Evolutionary conservation across 2,113 vertebrate species (phyloP).

Genomic region (Theristicus caerulescens): DNA sequence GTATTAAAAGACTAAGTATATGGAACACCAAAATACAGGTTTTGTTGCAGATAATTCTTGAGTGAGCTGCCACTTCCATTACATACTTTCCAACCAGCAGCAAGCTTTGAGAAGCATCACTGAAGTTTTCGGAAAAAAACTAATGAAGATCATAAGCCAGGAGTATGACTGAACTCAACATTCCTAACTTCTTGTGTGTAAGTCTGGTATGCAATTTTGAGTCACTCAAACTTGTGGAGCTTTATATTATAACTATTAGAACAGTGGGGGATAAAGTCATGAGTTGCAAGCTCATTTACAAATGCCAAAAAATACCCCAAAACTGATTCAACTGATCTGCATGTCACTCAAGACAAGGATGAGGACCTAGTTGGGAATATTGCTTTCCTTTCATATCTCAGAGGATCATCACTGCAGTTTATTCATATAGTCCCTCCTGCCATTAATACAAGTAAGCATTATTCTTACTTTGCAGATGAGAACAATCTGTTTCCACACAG

Average conservation of each 20-base stretch:
- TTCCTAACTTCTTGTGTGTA: fast-evolving
- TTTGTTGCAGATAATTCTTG: not conserved
- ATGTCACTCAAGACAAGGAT: not conserved
- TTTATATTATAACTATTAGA: not conserved
- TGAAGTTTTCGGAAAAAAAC: not conserved
- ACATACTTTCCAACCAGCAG: not conserved
- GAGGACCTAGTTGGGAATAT: not conserved
- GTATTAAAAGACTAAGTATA: not conserved
- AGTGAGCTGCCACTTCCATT: not conserved
- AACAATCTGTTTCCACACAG: not conserved
- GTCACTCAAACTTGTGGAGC: not conserved
- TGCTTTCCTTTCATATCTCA: not conserved
- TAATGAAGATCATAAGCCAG: not conserved
- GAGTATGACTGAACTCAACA: not conserved
- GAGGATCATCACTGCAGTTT: not conserved
- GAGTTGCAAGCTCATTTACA: not conserved
- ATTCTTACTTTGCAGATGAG: not conserved
- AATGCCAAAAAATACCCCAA: not conserved
- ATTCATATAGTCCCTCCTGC: not conserved
- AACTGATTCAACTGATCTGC: not conserved
- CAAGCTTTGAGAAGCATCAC: not conserved
- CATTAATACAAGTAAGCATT: not conserved
- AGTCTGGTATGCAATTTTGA: not conserved
- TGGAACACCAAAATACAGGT: not conserved
- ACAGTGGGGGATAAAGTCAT: not conserved